A percentile compares a stretch with the other conserved stretches of the same genome.
Conservation (phyloP, 1,140 invertebrate genomes). For the Elymnias hypermnestra region DNA sequence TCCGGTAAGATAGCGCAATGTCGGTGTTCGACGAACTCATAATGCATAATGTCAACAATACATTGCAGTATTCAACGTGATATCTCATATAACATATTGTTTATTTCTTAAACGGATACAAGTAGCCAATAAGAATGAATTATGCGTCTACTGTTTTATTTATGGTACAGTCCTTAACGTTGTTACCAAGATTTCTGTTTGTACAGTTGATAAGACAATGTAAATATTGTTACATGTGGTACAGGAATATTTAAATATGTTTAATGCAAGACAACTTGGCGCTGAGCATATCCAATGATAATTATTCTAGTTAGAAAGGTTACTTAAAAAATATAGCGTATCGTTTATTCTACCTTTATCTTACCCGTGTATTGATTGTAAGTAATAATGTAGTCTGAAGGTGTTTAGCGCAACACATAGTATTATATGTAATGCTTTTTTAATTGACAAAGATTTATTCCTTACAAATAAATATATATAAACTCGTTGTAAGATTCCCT, state of each 20-base stretch:
- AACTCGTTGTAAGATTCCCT: no score
- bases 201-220: slow-evolving; percentile 1
- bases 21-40: neutral
- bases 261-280: slow-evolving; percentile 4
- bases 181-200: slow-evolving; percentile 11
- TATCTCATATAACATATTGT: no score
- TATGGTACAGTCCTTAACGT: neutral
- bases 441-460: no score
- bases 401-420: no score
- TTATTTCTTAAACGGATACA: slow-evolving; percentile 7
- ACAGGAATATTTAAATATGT: neutral
- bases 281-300: neutral
- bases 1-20: slow-evolving; percentile 33
- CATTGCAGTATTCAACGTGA: no score
- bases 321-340: no score
- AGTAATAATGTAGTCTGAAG: no score
- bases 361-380: no score
- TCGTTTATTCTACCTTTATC: no score
- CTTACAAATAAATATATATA: no score
- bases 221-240: neutral
- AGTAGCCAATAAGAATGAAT: slow-evolving; percentile 8
- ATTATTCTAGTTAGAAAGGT: no score
- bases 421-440: no score
- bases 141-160: neutral
- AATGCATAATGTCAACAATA: slow-evolving; percentile 3